A percentile compares a stretch with the other conserved stretches of the same genome.
Conservation (phyloP, 2,113 vertebrate species). For the Acrocephalus arundinaceus region DNA sequence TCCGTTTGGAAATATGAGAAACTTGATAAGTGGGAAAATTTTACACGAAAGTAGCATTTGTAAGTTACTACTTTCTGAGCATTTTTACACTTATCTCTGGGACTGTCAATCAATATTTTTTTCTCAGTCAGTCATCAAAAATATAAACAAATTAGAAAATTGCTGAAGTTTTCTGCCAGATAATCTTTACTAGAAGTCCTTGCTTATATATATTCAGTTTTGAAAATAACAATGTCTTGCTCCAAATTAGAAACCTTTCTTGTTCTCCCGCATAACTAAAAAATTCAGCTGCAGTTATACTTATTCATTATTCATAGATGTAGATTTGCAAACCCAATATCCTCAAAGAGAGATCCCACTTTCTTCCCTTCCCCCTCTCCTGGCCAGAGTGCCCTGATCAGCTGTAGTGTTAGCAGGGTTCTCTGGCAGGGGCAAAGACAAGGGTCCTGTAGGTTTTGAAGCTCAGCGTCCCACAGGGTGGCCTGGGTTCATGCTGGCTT, state of each 20-base stretch:
- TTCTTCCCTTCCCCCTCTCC: not conserved
- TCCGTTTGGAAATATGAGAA: slow-evolving; percentile 7
- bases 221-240: not conserved
- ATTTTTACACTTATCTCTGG: not conserved
- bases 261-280: not conserved
- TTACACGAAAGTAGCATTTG: not conserved
- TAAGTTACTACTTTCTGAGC: not conserved
- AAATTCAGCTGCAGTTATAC: not conserved
- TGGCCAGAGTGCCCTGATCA: not conserved
- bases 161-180: not conserved
- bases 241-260: not conserved
- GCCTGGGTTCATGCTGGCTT: not conserved
- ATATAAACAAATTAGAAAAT: not conserved
- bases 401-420: not conserved
- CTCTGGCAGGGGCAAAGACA: not conserved
- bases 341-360: not conserved
- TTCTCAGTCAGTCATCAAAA: slow-evolving; percentile 1
- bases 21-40: not conserved
- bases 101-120: slow-evolving; percentile 8
- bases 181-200: not conserved
- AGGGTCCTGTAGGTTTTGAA: accelerated
- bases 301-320: not conserved
- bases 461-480: not conserved
- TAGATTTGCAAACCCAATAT: not conserved
- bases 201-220: not conserved